Conservation (phyloP, 1,140 invertebrate species). For the Heterodera schachtii region DNA sequence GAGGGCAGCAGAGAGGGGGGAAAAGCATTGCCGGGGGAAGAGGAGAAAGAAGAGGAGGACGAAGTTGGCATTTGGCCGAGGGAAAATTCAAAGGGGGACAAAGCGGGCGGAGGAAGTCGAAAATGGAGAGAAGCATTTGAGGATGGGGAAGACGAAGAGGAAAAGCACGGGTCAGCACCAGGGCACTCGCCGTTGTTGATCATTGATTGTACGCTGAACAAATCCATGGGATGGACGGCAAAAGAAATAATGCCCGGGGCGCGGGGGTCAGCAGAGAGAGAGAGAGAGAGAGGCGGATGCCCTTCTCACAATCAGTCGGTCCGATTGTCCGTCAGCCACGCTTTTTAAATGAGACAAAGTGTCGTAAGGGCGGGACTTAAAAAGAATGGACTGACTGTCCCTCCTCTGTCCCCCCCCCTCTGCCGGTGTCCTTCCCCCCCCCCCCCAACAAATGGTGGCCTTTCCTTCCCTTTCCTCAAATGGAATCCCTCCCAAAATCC, state of each 20-base stretch:
- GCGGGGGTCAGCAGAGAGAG: no score
- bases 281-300: no score
- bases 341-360: conserved; percentile 1
- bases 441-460: no score
- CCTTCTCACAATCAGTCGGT: background rate
- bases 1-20: no score
- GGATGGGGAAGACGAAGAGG: background rate
- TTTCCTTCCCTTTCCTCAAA: background rate
- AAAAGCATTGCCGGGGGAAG: background rate
- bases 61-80: background rate
- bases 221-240: background rate
- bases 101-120: background rate
- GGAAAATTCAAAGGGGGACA: background rate
- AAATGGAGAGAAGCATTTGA: background rate
- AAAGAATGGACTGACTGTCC: background rate
- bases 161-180: background rate
- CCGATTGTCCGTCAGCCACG: background rate
- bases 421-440: no score
- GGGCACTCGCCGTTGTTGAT: background rate
- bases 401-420: no score
- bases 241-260: no score
- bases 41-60: background rate
- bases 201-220: background rate
- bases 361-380: background rate
- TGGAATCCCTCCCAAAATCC: background rate